Evolutionary conservation across 2,797 vertebrate species (phyloP).

Genomic region (Gambusia yucatana): DNA sequence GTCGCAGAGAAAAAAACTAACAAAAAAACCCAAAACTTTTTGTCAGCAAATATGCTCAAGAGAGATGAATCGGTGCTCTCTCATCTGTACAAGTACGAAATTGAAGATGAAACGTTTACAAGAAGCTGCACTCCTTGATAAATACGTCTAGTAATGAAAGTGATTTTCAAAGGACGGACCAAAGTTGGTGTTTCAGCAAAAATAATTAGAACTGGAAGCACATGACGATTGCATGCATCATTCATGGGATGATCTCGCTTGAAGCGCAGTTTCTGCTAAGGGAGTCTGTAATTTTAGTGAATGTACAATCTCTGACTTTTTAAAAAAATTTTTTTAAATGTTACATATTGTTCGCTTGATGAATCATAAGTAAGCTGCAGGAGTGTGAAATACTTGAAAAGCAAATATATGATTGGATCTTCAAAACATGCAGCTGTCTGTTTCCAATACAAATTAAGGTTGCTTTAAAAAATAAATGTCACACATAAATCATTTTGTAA

Average conservation of each 20-base stretch:
- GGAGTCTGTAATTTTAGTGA: not conserved
- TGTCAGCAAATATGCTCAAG: not conserved
- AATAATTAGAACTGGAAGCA: not conserved
- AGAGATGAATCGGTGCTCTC: not conserved
- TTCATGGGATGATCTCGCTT: not conserved
- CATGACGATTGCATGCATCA: not conserved
- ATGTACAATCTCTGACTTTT: not conserved
- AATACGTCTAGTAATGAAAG: not conserved
- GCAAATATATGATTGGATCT: not conserved
- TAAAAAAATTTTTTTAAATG: not conserved
- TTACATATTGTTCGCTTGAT: not conserved
- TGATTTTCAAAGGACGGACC: constrained; percentile 20
- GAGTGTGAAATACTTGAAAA: not conserved
- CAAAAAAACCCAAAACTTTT: too few relatives aligned
- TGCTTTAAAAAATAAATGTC: not conserved
- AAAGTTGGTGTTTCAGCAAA: constrained; percentile 9
- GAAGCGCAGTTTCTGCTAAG: not conserved
- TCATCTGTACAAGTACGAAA: not conserved
- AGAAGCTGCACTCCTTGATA: not conserved
- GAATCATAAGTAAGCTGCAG: not conserved
- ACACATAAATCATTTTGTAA: not conserved
- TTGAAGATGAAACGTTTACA: constrained; percentile 6
- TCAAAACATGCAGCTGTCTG: not conserved
- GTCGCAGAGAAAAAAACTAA: not conserved
- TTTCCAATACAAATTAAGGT: not conserved